Percentiles rank a stretch among this genome's conserved stretches.
These are phyloP conservation scores for Irena cyanogastra DNA, from an alignment of 2,113 vertebrate species.

Conservation along the genomic window DNA sequence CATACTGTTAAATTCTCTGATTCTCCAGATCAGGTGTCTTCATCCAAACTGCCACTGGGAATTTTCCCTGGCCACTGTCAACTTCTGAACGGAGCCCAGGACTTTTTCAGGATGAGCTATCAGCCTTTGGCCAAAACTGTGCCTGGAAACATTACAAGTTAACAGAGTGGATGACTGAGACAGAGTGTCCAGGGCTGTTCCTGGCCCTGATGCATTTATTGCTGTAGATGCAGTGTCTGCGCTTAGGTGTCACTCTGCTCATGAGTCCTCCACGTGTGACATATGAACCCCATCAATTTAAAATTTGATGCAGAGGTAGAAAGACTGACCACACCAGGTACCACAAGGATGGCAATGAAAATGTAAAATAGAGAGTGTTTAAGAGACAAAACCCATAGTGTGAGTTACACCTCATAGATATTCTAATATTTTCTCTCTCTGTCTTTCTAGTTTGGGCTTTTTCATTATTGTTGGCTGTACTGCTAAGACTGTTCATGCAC, in stretches of 20 bases:
- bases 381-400: background rate
- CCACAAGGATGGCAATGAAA: background rate
- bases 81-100: background rate
- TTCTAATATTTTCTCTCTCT: background rate
- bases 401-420: background rate
- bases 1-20: background rate
- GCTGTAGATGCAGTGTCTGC: background rate
- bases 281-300: background rate
- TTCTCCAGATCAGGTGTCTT: background rate
- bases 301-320: background rate
- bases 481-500: background rate
- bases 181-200: background rate
- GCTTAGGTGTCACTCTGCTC: background rate
- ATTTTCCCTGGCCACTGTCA: background rate
- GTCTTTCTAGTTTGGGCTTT: background rate
- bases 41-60: background rate
- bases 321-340: background rate
- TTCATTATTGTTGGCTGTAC: background rate
- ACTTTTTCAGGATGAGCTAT: background rate
- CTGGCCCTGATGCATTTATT: background rate
- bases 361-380: background rate
- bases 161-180: background rate
- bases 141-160: background rate
- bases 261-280: background rate
- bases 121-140: background rate